Evolutionary conservation across 1,140 invertebrate species (phyloP), one percentile per base, ranked within the genome.

Genomic region (Notospermus geniculatus): DNA sequence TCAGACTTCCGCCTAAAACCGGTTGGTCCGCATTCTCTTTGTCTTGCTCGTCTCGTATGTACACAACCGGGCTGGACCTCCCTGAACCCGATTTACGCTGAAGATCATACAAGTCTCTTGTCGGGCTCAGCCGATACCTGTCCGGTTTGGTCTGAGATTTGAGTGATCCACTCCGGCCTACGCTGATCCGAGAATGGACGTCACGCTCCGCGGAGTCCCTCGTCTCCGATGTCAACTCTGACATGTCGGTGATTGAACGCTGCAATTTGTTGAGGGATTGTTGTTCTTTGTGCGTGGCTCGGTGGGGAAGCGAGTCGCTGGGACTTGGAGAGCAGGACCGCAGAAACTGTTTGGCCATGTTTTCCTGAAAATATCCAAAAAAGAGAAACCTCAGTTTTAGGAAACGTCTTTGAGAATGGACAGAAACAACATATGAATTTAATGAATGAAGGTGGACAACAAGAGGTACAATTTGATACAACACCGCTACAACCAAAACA

Each of bases 221-320:
- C n/a, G 46, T 50, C 9, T 50, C 25, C 25, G 19, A 50, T 50
- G n/a, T 50, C 25, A 23, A n/a, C n/a, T 50, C 19, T 5, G 46
- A 27, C 32, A 27, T 50, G n/a, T 50, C 19, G 5, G 46, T 27
- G 46, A 50, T 27, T 7, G 46, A 27, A 9, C 25, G n/a, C 25
- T 50, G 46, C 46, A 50, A 9, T 50, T 50, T 50, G 25, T 50
- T 50, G 4, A 50, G 46, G 4, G 25, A 19, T 50, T 50, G 46
- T 50, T 50, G 46, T 50, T 50, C 46, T 50, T 50, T 50, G 19
- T 19, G 46, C 46, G 46, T 23, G 4, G 46, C 46, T 23, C 46
- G 46, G 46, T 19, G 25, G 25, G 46, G 46, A 19, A 50, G 25
- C n/a, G 46, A 19, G 25, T 50, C 46, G n/a, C 46, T 50, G 25